Evolutionary conservation across 2,113 vertebrate genomes (phyloP).

Genomic region (Boleophthalmus pectinirostris): DNA sequence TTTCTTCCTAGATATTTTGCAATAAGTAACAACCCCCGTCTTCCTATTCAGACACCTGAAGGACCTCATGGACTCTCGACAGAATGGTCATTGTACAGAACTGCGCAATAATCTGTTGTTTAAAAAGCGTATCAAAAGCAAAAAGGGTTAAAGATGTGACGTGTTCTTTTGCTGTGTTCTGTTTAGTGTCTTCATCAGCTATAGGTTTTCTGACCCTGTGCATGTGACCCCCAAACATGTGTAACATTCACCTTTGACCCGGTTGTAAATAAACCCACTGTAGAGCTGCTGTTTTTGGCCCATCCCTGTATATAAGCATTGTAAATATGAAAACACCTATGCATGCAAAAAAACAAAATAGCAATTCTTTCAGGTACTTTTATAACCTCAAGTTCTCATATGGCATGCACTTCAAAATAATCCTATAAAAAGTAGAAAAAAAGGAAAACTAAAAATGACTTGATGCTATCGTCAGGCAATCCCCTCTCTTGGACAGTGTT

Average conservation of each 20-base stretch:
- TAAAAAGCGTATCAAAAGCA: constrained; percentile 66
- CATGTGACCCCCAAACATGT: constrained; percentile 69
- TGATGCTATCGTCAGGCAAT: constrained; percentile 75
- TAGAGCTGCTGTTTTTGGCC: constrained; percentile 84
- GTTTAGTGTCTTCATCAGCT: constrained; percentile 56
- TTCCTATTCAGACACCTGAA: constrained; percentile 64
- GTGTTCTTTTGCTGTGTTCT: constrained; percentile 59
- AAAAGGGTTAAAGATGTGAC: constrained; percentile 46
- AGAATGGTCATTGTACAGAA: constrained; percentile 53
- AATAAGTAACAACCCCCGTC: constrained; percentile 66
- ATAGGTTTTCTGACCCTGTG: constrained; percentile 58
- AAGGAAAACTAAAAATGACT: constrained; percentile 68
- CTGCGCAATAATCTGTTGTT: constrained; percentile 64
- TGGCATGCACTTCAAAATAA: constrained; percentile 89
- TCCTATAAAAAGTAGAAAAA: constrained; percentile 61
- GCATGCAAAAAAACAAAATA: constrained; percentile 91
- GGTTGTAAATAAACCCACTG: constrained; percentile 89
- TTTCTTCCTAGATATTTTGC: constrained; percentile 9
- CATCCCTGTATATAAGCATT: constrained; percentile 71
- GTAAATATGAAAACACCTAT: constrained; percentile 92
- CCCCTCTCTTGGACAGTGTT: constrained; percentile 74
- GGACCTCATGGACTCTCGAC: constrained; percentile 52
- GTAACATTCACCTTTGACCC: constrained; percentile 69
- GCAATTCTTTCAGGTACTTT: constrained; percentile 99
- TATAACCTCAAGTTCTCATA: constrained; percentile 90